Evolutionary conservation across 2,797 vertebrate species (phyloP).

Genomic region (Alca torda): DNA sequence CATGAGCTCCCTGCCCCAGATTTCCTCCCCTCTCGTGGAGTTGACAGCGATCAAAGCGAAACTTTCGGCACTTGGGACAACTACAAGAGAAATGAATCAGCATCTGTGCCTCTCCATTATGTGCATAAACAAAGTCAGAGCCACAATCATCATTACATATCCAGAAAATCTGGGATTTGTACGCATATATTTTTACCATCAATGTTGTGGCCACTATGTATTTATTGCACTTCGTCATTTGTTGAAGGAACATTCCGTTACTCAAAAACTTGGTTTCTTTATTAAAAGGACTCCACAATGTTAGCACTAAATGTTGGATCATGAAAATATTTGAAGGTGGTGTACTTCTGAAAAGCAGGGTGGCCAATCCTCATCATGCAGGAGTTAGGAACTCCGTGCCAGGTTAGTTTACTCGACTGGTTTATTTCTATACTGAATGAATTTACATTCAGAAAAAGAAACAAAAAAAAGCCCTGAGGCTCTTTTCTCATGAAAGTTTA

Average conservation of each 20-base stretch:
- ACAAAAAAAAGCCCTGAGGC: constrained; percentile 3
- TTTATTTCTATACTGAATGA: background rate
- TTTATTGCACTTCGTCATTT: background rate
- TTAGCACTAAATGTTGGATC: background rate
- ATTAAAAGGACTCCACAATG: background rate
- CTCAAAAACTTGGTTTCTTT: background rate
- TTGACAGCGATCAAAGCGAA: background rate
- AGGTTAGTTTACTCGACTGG: background rate
- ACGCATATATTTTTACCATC: background rate
- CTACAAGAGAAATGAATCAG: background rate
- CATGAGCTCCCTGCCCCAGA: background rate
- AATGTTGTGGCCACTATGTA: background rate
- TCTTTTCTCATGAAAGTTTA: background rate
- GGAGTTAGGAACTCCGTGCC: background rate
- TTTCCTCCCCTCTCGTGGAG: background rate
- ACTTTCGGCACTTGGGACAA: background rate
- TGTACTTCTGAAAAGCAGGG: background rate
- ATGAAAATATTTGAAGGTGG: background rate
- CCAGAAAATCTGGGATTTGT: background rate
- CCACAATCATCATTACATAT: background rate
- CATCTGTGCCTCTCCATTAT: background rate
- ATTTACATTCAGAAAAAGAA: constrained; percentile 1
- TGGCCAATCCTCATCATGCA: background rate
- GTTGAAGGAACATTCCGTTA: background rate
- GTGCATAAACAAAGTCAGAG: background rate